These are phyloP conservation scores for Brachyopa scutellaris DNA, from an alignment of 2,888 invertebrate genomes.

Conservation along the genomic window DNA sequence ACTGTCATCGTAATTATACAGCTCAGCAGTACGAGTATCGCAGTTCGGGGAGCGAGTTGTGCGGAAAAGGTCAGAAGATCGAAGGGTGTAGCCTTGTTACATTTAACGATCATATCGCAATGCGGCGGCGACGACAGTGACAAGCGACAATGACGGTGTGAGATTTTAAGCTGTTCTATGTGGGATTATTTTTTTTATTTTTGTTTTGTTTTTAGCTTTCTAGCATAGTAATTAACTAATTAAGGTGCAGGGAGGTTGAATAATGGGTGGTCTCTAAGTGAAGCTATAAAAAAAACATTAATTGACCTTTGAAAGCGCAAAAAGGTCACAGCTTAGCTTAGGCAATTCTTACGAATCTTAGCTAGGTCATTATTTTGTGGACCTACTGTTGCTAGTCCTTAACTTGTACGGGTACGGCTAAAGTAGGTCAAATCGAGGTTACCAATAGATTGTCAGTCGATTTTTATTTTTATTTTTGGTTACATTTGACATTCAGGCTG, in stretches of 20 bases:
- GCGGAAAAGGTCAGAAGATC: slow-evolving; percentile 59
- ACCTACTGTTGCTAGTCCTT: neutral
- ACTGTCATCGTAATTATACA: slow-evolving; percentile 61
- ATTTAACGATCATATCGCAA: slow-evolving; percentile 62
- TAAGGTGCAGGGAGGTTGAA: slow-evolving; percentile 64
- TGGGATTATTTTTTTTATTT: slow-evolving; percentile 1
- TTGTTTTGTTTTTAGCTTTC: slow-evolving; percentile 18
- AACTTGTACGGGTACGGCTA: neutral
- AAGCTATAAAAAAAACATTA: slow-evolving; percentile 17
- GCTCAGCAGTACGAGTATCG: slow-evolving; percentile 4
- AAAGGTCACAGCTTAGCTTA: slow-evolving; percentile 17
- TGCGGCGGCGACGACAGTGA: no score
- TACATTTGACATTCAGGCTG: no score
- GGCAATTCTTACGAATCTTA: no score
- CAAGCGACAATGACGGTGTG: slow-evolving; percentile 19
- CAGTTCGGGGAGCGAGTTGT: slow-evolving; percentile 25
- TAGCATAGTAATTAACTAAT: slow-evolving; percentile 67
- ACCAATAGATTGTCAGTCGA: neutral
- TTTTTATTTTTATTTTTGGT: no score
- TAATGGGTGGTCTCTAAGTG: slow-evolving; percentile 57
- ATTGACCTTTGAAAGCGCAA: slow-evolving; percentile 32
- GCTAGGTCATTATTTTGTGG: slow-evolving; percentile 6
- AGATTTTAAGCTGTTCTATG: slow-evolving; percentile 56
- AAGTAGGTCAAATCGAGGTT: neutral
- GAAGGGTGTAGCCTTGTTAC: slow-evolving; percentile 72